Percentiles rank a stretch among this genome's conserved stretches.
Conservation (phyloP, 2,113 vertebrate species). For the Butastur rufipennis region DNA sequence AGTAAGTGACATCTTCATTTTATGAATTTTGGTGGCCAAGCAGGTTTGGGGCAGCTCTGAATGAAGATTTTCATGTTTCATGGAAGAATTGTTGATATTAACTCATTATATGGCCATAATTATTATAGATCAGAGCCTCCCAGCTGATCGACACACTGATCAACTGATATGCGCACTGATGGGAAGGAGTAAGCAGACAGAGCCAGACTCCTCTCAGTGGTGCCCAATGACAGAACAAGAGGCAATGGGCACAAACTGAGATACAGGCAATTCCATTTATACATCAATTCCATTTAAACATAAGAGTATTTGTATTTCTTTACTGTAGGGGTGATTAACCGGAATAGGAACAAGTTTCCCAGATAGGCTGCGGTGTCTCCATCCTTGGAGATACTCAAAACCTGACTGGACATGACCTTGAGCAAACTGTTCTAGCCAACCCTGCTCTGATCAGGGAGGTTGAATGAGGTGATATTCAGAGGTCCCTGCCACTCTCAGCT, state of each 20-base stretch:
- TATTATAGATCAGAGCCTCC: not conserved
- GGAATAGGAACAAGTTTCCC: not conserved
- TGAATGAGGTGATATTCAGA: not conserved
- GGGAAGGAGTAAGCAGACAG: not conserved
- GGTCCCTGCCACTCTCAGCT: not conserved
- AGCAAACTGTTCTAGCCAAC: not conserved
- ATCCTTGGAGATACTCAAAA: not conserved
- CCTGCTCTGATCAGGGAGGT: not conserved
- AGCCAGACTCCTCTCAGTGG: not conserved
- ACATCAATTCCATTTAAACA: not conserved
- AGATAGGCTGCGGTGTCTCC: not conserved
- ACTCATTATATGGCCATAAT: not conserved
- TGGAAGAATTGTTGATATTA: not conserved
- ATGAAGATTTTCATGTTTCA: not conserved
- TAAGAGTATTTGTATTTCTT: not conserved
- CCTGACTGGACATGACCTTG: not conserved
- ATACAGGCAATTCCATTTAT: not conserved
- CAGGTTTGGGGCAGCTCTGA: not conserved
- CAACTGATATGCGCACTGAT: fast-evolving
- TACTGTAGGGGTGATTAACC: not conserved
- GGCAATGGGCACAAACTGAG: not conserved
- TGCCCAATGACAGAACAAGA: not conserved
- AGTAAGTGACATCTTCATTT: not conserved
- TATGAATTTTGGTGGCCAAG: not conserved
- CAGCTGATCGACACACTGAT: not conserved